phyloP scores from a whole-genome alignment of 2,113 vertebrate genomes.

The Onychostoma macrolepis region DNA sequence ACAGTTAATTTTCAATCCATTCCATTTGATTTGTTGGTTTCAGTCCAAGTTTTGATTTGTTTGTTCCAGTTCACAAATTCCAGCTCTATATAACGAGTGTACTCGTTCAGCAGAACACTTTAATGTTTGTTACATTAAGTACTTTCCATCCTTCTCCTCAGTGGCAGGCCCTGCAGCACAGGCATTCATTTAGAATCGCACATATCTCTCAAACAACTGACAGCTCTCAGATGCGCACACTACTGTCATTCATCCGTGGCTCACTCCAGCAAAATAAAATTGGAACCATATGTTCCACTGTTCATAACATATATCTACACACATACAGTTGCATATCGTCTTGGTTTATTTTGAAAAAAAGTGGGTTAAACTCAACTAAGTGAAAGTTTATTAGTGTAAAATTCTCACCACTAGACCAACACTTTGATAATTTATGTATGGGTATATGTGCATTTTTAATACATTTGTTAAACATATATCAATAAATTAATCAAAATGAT shows the following conservation, averaged over 20 bases:
- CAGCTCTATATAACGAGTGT: not conserved
- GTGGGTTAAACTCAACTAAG: too few relatives aligned
- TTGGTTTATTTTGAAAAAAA: not conserved
- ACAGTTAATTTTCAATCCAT: not conserved
- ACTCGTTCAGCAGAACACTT: not conserved
- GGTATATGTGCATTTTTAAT: too few relatives aligned
- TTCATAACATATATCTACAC: not conserved
- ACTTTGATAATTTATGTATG: too few relatives aligned
- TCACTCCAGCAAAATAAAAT: not conserved
- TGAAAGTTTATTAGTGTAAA: not conserved
- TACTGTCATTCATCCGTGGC: conserved; percentile 6
- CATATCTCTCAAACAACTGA: not conserved
- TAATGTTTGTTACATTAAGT: conserved; percentile 3
- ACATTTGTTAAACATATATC: not conserved
- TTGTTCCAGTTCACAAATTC: not conserved
- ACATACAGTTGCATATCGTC: not conserved
- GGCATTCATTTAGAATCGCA: not conserved
- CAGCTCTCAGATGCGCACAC: not conserved
- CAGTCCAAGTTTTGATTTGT: not conserved
- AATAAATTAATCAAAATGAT: not conserved
- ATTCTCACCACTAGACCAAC: not conserved
- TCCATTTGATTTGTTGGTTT: not conserved
- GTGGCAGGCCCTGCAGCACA: not conserved
- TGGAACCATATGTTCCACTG: not conserved
- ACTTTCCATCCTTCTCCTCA: not conserved